phyloP scores from a whole-genome alignment of 2,797 vertebrate species.

The Kryptopterus vitreolus region DNA sequence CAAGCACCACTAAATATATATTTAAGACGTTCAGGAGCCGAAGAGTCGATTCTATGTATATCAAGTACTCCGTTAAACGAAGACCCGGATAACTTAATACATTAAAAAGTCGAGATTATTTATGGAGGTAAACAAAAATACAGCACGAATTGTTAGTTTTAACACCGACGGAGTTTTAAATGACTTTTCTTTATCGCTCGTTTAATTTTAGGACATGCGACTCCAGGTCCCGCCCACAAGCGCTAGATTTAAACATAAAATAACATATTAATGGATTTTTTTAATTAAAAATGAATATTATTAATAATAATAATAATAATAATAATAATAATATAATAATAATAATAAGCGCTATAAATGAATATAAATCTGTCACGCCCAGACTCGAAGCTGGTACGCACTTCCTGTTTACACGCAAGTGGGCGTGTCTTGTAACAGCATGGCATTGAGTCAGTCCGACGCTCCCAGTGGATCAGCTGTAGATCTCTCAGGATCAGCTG shows the following conservation, averaged over 20 bases:
- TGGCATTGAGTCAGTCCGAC: constrained; percentile 37
- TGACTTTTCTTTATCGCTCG: background rate
- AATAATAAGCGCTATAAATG: background rate
- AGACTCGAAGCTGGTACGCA: constrained; percentile 12
- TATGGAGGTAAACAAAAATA: too few relatives aligned
- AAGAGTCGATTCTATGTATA: background rate
- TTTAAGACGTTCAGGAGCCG: background rate
- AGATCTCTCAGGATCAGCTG: background rate
- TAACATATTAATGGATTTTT: background rate
- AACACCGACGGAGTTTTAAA: too few relatives aligned
- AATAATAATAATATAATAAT: background rate
- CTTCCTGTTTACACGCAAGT: constrained; percentile 49
- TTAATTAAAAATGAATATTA: too few relatives aligned
- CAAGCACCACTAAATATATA: too few relatives aligned
- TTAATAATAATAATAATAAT: background rate
- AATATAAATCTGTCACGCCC: background rate
- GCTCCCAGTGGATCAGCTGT: background rate
- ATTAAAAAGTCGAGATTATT: too few relatives aligned
- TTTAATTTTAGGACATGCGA: background rate
- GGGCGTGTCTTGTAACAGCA: constrained; percentile 37
- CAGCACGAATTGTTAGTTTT: too few relatives aligned
- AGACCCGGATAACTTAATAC: too few relatives aligned
- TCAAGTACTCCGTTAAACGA: too few relatives aligned
- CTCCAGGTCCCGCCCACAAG: background rate
- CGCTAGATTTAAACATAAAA: background rate